Base-by-base conservation (phyloP, 35 echinoderm and acorn worm species). In the Eucidaris tribuloides region DNA sequence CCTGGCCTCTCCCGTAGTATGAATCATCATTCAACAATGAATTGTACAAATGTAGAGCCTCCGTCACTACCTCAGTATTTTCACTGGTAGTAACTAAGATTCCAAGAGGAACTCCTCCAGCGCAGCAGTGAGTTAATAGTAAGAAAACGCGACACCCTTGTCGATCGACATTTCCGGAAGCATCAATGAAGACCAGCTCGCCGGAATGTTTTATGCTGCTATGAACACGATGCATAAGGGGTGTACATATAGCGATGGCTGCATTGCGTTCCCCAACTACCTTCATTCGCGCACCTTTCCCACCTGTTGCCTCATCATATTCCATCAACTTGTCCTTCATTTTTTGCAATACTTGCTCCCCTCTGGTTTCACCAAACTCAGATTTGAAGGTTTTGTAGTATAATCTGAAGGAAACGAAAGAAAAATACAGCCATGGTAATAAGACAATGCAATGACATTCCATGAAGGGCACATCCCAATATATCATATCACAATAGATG, bases 101-200 rank as follows among this genome's bases (percentile, higher is more conserved):
- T 44, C 86, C 92, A 63, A 90, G n/a, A 45, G 92, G 92, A 13
- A 94, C 33, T 19, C 86, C 92, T 57, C 92, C 82, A 18, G 71
- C 87, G 43, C 31, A 43, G 46, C 52, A 85, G 58, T 94, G 92
- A 32, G 86, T 94, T 46, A 94, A 35, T 18, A 94, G 60, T 15
- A 94, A 23, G 52, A 89, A 94, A 11, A 94, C 49, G 19, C 77
- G 64, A 40, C 80, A 81, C 38, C 62, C 61, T 55, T 89, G 62
- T 18, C 60, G 65, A 15, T 90, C 86, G 38, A 81, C 59, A 22
- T 61, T 62, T 42, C 82, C 85, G 50, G 82, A 85, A 18, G 87
- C 66, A 82, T 94, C 87, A 13, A 89, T 30, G 54, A 94, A 89
- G 40, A 50, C 35, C 31, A 94, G 64, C 64, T 90, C 83, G 23